A percentile compares a stretch with the other conserved stretches of the same genome.
These are phyloP conservation scores for Lutjanus argentimaculatus DNA, from an alignment of 2,797 vertebrate species.

Conservation along the genomic window DNA sequence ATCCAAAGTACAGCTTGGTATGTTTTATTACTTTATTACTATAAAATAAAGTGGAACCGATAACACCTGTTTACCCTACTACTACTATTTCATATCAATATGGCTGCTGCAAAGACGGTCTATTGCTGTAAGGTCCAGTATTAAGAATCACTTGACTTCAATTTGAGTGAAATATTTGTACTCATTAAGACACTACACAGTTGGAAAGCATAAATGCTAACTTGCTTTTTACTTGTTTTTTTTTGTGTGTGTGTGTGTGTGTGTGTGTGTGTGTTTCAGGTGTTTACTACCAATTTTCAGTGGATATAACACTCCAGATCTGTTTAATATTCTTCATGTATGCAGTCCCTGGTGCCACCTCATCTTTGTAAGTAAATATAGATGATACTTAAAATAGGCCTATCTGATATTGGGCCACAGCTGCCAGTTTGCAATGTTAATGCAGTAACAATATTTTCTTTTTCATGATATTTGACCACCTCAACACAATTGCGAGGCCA, in stretches of 20 bases:
- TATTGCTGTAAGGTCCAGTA: not conserved
- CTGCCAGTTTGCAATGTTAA: not conserved
- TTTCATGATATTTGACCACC: slow-evolving; percentile 29
- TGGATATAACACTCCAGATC: not conserved
- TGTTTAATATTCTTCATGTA: not conserved
- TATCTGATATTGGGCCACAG: not conserved
- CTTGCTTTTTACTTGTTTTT: not conserved
- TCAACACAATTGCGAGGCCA: slow-evolving; percentile 9
- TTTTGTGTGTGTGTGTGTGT: too few species aligned
- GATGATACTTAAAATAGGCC: not conserved
- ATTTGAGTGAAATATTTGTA: not conserved
- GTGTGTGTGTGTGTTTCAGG: not conserved
- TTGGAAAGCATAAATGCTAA: not conserved
- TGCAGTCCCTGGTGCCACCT: not conserved
- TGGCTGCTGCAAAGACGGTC: too few species aligned
- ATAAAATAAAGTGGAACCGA: too few species aligned
- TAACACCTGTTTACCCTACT: too few species aligned
- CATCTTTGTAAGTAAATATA: not conserved
- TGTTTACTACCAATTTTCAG: not conserved
- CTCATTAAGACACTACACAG: not conserved
- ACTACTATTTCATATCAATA: too few species aligned
- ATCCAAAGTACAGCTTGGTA: too few species aligned
- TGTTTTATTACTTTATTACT: too few species aligned
- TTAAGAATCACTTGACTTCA: not conserved
- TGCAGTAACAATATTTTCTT: slow-evolving; percentile 15